Evolutionary conservation across 1,140 invertebrate species (phyloP).

Genomic region (Teleogryllus occipitalis): DNA sequence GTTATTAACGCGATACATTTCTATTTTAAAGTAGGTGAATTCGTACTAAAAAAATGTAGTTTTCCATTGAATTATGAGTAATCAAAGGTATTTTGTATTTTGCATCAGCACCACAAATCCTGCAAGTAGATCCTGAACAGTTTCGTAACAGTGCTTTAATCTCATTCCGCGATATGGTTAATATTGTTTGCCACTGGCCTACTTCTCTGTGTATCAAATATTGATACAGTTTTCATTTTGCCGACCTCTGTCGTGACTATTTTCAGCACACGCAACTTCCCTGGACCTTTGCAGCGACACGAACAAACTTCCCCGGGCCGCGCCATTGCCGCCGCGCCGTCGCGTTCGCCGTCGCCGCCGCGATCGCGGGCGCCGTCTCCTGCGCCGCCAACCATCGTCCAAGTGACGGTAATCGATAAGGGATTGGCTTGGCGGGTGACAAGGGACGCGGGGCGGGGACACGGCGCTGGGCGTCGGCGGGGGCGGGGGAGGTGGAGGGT

Average conservation of each 20-base stretch:
- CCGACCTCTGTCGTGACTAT: neutral
- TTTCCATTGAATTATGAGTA: too few relatives aligned
- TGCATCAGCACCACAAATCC: too few relatives aligned
- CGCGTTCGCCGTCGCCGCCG: too few relatives aligned
- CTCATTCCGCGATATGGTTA: neutral
- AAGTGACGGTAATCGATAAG: conserved; percentile 4
- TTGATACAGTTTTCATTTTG: neutral
- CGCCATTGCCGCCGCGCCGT: too few relatives aligned
- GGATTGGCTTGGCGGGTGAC: neutral
- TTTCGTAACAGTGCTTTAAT: neutral
- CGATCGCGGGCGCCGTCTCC: too few relatives aligned
- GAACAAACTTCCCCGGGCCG: neutral
- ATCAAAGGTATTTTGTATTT: too few relatives aligned
- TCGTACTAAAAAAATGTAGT: too few relatives aligned
- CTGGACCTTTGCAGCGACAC: neutral
- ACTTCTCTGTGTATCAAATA: neutral
- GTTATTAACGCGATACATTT: too few relatives aligned
- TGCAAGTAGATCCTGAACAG: too few relatives aligned
- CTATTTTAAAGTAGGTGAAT: too few relatives aligned
- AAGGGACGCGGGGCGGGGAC: neutral
- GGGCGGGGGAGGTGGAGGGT: too few relatives aligned
- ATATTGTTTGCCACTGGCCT: neutral
- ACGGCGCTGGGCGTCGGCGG: too few relatives aligned
- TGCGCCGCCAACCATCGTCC: neutral
- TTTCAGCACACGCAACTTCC: neutral